Evolutionary conservation across 1,140 invertebrate species (phyloP).

Genomic region (Diorhabda sublineata): DNA sequence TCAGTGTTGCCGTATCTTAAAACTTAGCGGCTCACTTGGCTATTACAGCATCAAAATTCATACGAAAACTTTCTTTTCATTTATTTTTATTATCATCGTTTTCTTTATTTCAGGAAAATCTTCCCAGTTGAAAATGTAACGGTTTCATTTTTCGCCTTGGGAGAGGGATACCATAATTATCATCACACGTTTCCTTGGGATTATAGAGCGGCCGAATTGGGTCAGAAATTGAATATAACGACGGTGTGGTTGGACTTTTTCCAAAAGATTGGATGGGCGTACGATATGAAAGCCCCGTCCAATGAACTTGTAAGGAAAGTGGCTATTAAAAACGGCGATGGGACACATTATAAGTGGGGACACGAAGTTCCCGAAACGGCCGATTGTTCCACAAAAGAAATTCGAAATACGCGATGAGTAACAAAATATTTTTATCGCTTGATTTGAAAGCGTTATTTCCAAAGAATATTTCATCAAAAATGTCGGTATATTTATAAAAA

Average conservation of each 20-base stretch:
- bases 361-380: conserved; percentile 1
- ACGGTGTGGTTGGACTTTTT: conserved; percentile 65
- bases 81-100: no score
- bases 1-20: no score
- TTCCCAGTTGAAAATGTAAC: conserved; percentile 60
- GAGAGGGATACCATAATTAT: conserved; percentile 88
- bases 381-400: no score
- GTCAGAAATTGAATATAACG: conserved; percentile 52
- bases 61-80: no score
- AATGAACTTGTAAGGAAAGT: conserved; percentile 53
- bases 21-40: no score
- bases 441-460: no score
- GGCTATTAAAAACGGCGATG: conserved; percentile 59
- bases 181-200: conserved; percentile 90
- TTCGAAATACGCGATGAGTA: no score
- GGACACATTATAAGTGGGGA: conserved; percentile 48
- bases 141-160: conserved; percentile 57
- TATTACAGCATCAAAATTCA: no score
- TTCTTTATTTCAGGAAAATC: conserved; percentile 52
- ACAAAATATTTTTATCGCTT: no score
- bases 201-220: conserved; percentile 69
- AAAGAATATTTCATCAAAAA: no score
- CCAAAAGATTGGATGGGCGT: conserved; percentile 70
- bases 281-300: conserved; percentile 67
- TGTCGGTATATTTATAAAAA: no score